Evolutionary conservation across 2,888 invertebrate species (phyloP), one percentile per base, ranked within the genome.

Genomic region (Amorpha juglandis): DNA sequence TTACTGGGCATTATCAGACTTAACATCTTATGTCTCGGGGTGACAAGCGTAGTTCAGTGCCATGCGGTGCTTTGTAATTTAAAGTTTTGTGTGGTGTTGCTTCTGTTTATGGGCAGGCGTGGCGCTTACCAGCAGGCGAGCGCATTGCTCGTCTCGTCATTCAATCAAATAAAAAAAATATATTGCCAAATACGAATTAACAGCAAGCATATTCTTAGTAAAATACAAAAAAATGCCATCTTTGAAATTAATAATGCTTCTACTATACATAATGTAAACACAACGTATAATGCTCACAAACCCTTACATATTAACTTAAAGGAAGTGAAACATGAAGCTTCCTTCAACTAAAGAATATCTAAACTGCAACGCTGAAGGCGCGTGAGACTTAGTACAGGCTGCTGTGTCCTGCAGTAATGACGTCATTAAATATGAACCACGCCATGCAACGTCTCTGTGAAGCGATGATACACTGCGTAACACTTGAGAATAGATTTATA

Each of bases 341-440:
- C 42, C 45, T 62, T 62, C 42, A 27, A 27, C 58, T 16, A 58
- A 51, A 51, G 14, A 62, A 55, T 62, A 71, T 67, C 71, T 74
- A 72, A 78, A 80, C 81, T 79, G 81, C 79, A 82, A 78, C 71
- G 73, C 65, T 68, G 68, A 73, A 70, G 67, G 70, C 73, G 74
- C 73, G 80, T 69, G 72, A 75, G 80, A 86, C 84, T 69, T 69
- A 71, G 73, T 76, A 77, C 80, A 78, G 78, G 84, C 80, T 83
- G 81, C 83, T 83, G 83, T 86, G 84, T 84, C 85, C 83, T 81
- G 81, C 81, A 81, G 87, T 92, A 92, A 92, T 91, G 92, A 91
- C 86, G 88, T 90, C 92, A 88, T 92, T 90, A 92, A 92, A 92
- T 90, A 92, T 92, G 88, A 86, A 92, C 76, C 74, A 79, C 65